Percentiles rank a stretch among this genome's conserved stretches.
phyloP scores from a whole-genome alignment of 2,113 vertebrate genomes.

The Athene noctua region DNA sequence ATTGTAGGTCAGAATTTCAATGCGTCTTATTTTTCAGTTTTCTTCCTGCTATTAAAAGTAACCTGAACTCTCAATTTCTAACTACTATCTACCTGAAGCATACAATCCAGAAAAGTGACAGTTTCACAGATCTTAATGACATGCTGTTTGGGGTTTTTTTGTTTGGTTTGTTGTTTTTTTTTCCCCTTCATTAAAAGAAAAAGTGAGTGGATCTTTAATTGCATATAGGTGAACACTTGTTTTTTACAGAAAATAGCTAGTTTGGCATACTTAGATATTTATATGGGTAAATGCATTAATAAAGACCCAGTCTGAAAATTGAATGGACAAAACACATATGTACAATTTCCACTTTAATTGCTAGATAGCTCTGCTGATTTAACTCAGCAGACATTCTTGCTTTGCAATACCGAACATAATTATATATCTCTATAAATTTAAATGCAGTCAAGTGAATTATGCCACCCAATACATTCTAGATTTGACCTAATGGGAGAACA shows the following conservation, averaged over 20 bases:
- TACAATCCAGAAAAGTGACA: not conserved
- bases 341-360: not conserved
- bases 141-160: not conserved
- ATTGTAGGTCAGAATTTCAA: conserved; percentile 27
- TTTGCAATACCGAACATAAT: not conserved
- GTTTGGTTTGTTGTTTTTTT: not conserved
- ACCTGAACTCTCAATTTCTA: not conserved
- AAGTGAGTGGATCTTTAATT: not conserved
- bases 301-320: not conserved
- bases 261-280: not conserved
- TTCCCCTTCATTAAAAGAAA: not conserved
- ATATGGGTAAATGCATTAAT: not conserved
- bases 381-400: not conserved
- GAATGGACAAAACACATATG: not conserved
- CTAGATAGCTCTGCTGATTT: not conserved
- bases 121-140: not conserved
- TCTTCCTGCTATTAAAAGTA: not conserved
- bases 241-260: not conserved
- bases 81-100: not conserved
- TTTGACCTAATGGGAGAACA: not conserved
- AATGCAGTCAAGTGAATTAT: not conserved
- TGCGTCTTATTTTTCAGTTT: conserved; percentile 21
- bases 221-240: not conserved
- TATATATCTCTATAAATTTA: not conserved
- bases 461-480: not conserved